phyloP scores from a whole-genome alignment of 1,140 invertebrate species.

The Drosophila biarmipes region DNA sequence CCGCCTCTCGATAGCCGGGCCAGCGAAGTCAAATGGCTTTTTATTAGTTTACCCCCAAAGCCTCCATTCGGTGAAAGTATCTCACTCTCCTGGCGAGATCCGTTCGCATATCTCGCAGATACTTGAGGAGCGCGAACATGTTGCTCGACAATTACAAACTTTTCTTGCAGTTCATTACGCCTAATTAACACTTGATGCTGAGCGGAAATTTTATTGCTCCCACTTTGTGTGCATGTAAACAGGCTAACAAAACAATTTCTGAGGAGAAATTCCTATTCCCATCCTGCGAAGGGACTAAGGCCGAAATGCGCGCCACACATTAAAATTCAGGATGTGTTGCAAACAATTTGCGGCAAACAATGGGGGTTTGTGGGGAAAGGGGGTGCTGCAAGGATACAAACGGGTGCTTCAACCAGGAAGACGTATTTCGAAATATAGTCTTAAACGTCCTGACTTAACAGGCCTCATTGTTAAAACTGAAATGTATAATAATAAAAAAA shows the following conservation, averaged over 20 bases:
- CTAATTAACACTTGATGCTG: slow-evolving; percentile 77
- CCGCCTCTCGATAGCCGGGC: slow-evolving; percentile 64
- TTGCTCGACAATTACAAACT: slow-evolving; percentile 69
- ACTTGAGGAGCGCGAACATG: slow-evolving; percentile 57
- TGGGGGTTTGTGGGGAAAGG: neutral
- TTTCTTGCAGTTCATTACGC: slow-evolving; percentile 64
- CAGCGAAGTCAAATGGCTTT: slow-evolving; percentile 63
- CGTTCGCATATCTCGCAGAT: slow-evolving; percentile 50
- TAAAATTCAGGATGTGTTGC: slow-evolving; percentile 75
- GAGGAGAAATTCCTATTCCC: slow-evolving; percentile 15
- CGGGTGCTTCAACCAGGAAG: neutral
- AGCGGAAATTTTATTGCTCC: slow-evolving; percentile 74
- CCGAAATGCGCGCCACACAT: slow-evolving; percentile 45
- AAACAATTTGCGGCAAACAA: slow-evolving; percentile 60
- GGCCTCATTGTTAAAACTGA: too few species aligned
- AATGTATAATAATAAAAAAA: too few species aligned
- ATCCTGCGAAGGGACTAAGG: slow-evolving; percentile 1
- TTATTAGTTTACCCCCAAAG: slow-evolving; percentile 60
- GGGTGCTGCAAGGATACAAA: neutral
- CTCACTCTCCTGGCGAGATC: slow-evolving; percentile 12
- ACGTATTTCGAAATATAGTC: neutral
- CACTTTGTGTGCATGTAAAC: slow-evolving; percentile 63
- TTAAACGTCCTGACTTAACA: neutral
- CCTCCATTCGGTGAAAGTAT: slow-evolving; percentile 4
- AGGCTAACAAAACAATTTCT: slow-evolving; percentile 67